Base-by-base conservation (phyloP, 1,140 invertebrate species). In the Drosophila cardini region DNA sequence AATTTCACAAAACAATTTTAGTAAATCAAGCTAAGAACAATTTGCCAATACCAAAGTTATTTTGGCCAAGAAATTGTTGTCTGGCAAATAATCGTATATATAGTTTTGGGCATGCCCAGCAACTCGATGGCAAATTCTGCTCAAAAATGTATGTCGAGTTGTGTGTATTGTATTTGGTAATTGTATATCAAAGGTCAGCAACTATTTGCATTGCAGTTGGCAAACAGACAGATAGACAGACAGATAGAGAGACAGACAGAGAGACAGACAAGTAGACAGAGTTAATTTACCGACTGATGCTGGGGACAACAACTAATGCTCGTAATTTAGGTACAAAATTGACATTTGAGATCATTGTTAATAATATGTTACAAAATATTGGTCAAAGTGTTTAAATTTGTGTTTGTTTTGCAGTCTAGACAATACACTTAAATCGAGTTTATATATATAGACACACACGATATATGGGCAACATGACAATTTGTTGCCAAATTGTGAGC, bases 151-250 rank as follows among this genome's bases (percentile, higher is more conserved):
- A 26, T 26, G 21, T 26, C 21, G 21, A 26, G 21, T 26, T 26
- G 21, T 4, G 21, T 26, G 21, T 26, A 26, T 26, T 32, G 18
- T 34, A 2, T 53, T 9, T 45, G n/a, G 65, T 89, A 89, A 77
- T 79, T 89, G 69, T 83, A 89, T 89, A 80, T 57, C 84, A 86
- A 73, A 89, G 83, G 72, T 86, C 76, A 79, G 52, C 72, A 82
- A 61, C 64, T 78, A 65, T 83, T 72, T 72, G 70, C 30, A 68
- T 71, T 81, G 68, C 48, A 62, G 61, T 82, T 70, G 34, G 34
- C 15, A 55, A 63, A 63, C 21, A 45, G 18, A 21, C 34, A 18
- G 48, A 16, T n/a, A 53, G 36, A 52, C 5, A 58, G 43, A 16
- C 46, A 72, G 70, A 63, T 48, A 74, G 10, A 42, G 2, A 38